These are phyloP conservation scores for Troides helena DNA, from an alignment of 2,888 invertebrate genomes.

Conservation along the genomic window DNA sequence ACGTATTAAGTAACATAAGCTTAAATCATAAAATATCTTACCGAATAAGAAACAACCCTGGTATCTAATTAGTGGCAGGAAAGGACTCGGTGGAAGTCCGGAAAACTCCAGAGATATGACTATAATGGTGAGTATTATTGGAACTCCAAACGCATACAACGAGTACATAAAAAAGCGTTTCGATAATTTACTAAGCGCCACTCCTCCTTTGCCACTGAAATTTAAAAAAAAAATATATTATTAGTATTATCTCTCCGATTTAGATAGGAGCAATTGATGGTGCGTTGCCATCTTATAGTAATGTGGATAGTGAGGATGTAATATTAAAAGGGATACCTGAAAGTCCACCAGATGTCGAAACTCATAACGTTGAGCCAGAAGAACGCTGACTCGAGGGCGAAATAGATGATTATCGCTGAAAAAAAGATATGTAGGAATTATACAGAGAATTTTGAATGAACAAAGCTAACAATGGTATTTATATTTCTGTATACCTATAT, in stretches of 20 bases:
- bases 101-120: constrained; percentile 60
- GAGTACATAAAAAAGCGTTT: constrained; percentile 56
- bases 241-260: neutral
- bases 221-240: constrained; percentile 2
- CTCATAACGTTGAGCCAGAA: constrained; percentile 89
- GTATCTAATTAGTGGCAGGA: constrained; percentile 52
- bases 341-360: constrained; percentile 89
- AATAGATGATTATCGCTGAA: constrained; percentile 83
- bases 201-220: constrained; percentile 66
- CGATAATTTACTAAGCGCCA: constrained; percentile 49
- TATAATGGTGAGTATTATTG: constrained; percentile 54
- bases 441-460: no score
- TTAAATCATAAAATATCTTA: constrained; percentile 36
- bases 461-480: no score
- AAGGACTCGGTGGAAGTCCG: constrained; percentile 46
- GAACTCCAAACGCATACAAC: constrained; percentile 64
- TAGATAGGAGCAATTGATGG: neutral
- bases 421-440: neutral
- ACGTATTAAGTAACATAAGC: neutral
- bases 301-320: neutral
- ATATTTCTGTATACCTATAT: no score
- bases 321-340: constrained; percentile 74
- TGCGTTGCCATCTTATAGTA: neutral
- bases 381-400: constrained; percentile 83
- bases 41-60: constrained; percentile 66